Base-by-base conservation (phyloP, 2,113 vertebrate genomes). In the Ariopsis seemanni region DNA sequence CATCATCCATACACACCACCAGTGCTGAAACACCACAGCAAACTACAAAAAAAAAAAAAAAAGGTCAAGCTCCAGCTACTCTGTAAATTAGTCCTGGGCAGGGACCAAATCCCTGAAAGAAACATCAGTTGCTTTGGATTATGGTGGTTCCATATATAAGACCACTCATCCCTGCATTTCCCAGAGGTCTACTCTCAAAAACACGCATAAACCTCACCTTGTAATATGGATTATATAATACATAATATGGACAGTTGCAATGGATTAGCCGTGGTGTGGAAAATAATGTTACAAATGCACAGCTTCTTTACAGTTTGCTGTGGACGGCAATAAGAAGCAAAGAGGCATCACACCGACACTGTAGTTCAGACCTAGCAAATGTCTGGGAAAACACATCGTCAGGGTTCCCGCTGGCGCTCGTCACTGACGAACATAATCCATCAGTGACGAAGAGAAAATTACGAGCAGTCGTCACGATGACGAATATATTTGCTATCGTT, bases 81-180 rank as follows among this genome's bases (percentile, higher is more conserved):
- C 63, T 60, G 65, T 82, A 83, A 83, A 83, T 83, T 67, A 83
- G 60, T n/a, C 34, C 42, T 83, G 79, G 34, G 30, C 57, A 82
- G 10, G 27, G 58, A 48, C 18, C 30, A 82, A 82, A 82, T 82
- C 79, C 17, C 20, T 82, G 30, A 63, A 82, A 63, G 57, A 30
- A 82, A 82, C 80, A 82, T 62, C 4, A 42, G 57, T 42, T 34
- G 9, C 8, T 30, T 30, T 82, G 79, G 62, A 83, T 83, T 83
- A 83, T 52, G n/a, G 22, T 4, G 20, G 18, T 58, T 63, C 42
- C 50, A 11, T 48, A 25, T 22, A 58, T 42, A 82, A 63, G 58
- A 48, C 58, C 58, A 62, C 30, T 82, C 80, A 62, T 82, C 20
- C 80, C 58, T 82, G 18, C 57, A 42, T 42, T 48, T 62, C 30